Conservation (phyloP, 2,113 vertebrate species). For the Leuciscus idus region DNA sequence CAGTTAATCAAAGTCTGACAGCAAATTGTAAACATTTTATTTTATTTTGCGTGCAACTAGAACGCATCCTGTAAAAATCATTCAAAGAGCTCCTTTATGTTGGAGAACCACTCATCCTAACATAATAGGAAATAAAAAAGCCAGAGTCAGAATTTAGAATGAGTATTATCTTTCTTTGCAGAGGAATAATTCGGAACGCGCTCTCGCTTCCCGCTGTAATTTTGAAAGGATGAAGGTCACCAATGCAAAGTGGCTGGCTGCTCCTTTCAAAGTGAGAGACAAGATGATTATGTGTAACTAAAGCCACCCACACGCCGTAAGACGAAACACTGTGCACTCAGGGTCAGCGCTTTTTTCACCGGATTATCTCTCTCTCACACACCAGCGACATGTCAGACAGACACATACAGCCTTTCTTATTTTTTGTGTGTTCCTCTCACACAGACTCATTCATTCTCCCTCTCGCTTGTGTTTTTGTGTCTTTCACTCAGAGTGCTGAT, state of each 20-base stretch:
- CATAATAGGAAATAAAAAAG: slow-evolving; percentile 19
- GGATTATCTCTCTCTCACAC: slow-evolving; percentile 2
- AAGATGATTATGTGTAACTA: slow-evolving; percentile 52
- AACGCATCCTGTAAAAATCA: slow-evolving; percentile 34
- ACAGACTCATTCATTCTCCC: slow-evolving; percentile 14
- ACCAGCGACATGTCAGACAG: not conserved
- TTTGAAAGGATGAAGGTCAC: slow-evolving; percentile 36
- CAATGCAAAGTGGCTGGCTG: slow-evolving; percentile 41
- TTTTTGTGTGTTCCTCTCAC: slow-evolving; percentile 12
- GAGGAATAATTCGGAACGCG: slow-evolving; percentile 23
- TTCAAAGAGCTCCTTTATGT: slow-evolving; percentile 44
- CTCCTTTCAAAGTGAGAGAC: slow-evolving; percentile 49
- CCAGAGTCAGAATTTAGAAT: slow-evolving; percentile 2
- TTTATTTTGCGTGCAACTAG: slow-evolving; percentile 49
- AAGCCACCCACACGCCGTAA: slow-evolving; percentile 56
- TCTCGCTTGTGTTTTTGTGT: slow-evolving; percentile 18
- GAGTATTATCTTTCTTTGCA: slow-evolving; percentile 31
- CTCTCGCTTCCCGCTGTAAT: slow-evolving; percentile 17
- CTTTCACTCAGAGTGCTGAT: slow-evolving; percentile 14
- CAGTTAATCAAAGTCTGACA: slow-evolving; percentile 29
- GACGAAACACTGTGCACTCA: slow-evolving; percentile 57
- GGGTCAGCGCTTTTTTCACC: slow-evolving; percentile 54
- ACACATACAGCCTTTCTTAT: slow-evolving; percentile 13
- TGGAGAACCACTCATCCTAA: not conserved
- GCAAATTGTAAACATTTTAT: slow-evolving; percentile 8